phyloP scores from a whole-genome alignment of 2,113 vertebrate genomes.

The Psilopsiagon aymara region DNA sequence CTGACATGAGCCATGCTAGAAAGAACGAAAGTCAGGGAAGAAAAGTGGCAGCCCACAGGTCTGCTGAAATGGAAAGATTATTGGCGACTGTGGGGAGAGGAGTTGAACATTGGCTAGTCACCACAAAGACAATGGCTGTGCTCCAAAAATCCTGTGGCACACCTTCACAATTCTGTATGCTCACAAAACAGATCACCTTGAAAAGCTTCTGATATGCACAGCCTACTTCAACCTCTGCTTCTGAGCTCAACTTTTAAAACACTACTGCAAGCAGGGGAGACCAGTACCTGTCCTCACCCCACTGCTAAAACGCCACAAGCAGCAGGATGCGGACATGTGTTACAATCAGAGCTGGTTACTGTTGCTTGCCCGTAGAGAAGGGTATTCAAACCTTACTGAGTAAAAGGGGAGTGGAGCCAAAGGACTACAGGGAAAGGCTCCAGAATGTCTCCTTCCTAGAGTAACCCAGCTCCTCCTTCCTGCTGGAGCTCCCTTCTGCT shows the following conservation, averaged over 20 bases:
- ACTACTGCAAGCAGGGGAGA: not conserved
- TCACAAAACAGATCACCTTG: not conserved
- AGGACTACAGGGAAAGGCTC: not conserved
- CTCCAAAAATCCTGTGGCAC: not conserved
- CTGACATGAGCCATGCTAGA: not conserved
- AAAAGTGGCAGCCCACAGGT: not conserved
- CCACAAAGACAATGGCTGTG: not conserved
- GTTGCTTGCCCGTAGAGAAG: not conserved
- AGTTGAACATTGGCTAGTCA: not conserved
- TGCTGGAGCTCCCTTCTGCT: not conserved
- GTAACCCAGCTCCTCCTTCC: not conserved
- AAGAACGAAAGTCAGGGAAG: not conserved
- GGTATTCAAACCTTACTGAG: not conserved
- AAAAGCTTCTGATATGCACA: not conserved
- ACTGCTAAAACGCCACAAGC: not conserved
- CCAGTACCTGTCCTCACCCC: not conserved
- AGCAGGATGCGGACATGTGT: not conserved
- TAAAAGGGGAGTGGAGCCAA: not conserved
- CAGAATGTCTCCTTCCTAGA: not conserved
- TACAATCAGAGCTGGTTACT: not conserved
- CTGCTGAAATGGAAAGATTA: not conserved
- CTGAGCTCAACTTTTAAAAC: not conserved
- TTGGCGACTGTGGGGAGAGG: fast-evolving
- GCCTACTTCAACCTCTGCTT: not conserved
- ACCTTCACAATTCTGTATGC: not conserved